Percentiles rank a stretch among this genome's conserved stretches.
These are phyloP conservation scores for Agrypnus murinus DNA, from an alignment of 2,888 invertebrate genomes.

Conservation along the genomic window DNA sequence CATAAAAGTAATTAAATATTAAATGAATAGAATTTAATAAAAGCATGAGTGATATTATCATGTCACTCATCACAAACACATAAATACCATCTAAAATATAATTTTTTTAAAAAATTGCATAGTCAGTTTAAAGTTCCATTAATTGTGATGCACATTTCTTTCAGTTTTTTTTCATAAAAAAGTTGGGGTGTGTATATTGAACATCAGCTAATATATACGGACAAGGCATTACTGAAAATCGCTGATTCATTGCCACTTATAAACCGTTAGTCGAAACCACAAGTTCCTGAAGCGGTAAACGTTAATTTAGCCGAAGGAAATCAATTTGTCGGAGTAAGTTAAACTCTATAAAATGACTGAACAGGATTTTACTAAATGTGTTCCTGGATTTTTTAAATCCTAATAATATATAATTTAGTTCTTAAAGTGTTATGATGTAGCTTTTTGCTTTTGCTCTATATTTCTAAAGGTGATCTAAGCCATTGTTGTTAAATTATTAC, in stretches of 20 bases:
- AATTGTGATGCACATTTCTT: constrained; percentile 27
- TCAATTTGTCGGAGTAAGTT: not conserved
- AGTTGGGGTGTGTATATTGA: constrained; percentile 42
- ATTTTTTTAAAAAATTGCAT: constrained; percentile 34
- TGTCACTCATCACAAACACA: not conserved
- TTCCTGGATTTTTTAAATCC: constrained; percentile 61
- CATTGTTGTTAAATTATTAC: constrained; percentile 67
- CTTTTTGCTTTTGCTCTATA: constrained; percentile 66
- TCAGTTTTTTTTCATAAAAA: constrained; percentile 1
- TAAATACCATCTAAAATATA: constrained; percentile 6
- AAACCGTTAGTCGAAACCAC: constrained; percentile 33
- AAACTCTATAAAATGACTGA: constrained; percentile 13
- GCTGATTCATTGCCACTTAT: constrained; percentile 53
- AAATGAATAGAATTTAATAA: not conserved
- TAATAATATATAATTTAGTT: constrained; percentile 68
- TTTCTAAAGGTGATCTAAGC: constrained; percentile 62
- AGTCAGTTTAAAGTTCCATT: constrained; percentile 40
- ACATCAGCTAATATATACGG: constrained; percentile 47
- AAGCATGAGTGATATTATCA: not conserved
- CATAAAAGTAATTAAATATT: not conserved
- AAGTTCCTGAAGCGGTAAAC: not conserved
- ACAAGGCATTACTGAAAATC: constrained; percentile 45
- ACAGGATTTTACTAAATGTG: constrained; percentile 40
- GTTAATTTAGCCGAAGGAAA: not conserved
- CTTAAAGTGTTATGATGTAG: constrained; percentile 66